Conservation (phyloP, 2,797 vertebrate genomes). For the Aselliscus stoliczkanus region DNA sequence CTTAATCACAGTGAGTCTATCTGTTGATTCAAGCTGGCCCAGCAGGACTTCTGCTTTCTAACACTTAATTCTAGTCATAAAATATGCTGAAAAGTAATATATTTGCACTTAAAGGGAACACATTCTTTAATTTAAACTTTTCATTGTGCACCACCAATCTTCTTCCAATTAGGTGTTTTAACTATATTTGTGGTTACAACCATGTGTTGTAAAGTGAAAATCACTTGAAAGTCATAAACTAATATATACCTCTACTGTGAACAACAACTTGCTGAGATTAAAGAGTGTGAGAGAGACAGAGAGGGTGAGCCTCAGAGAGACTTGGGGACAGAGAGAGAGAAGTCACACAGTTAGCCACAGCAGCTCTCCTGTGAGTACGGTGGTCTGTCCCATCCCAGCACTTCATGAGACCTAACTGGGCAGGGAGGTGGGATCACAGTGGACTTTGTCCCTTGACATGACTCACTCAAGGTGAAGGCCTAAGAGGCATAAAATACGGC, state of each 20-base stretch:
- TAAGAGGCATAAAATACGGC: not conserved
- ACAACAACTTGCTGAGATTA: not conserved
- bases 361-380: not conserved
- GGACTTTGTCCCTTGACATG: not conserved
- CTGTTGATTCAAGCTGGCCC: not conserved
- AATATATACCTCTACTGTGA: not conserved
- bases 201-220: not conserved
- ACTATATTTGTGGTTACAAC: not conserved
- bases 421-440: not conserved
- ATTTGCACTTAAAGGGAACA: not conserved
- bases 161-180: slow-evolving; percentile 8
- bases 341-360: not conserved
- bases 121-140: slow-evolving; percentile 35
- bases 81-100: not conserved
- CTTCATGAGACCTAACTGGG: not conserved
- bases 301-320: not conserved
- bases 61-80: not conserved
- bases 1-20: not conserved
- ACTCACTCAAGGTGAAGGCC: not conserved
- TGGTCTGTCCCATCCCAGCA: no score
- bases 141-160: not conserved
- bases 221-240: not conserved
- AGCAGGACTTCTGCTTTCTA: not conserved
- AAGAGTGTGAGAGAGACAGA: not conserved
- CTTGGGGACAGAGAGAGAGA: not conserved